Evolutionary conservation across 2,797 vertebrate genomes (phyloP).

Genomic region (Iguana delicatissima): DNA sequence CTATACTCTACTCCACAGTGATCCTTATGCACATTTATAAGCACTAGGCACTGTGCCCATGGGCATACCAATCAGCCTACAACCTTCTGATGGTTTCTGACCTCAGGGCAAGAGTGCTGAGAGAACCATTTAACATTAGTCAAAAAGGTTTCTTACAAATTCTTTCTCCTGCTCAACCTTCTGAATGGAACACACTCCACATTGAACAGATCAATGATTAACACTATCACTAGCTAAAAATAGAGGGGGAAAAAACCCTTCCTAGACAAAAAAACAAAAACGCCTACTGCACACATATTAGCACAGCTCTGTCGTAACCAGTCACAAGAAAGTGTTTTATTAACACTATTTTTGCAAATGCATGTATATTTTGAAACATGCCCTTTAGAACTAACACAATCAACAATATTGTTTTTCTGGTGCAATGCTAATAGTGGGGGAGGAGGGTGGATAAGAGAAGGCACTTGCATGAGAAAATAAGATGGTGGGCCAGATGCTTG

Average conservation of each 20-base stretch:
- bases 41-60: not conserved
- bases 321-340: constrained; percentile 38
- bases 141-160: not conserved
- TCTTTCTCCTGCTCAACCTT: not conserved
- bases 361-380: not conserved
- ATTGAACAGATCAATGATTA: constrained; percentile 6
- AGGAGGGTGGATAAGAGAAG: not conserved
- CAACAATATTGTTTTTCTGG: not conserved
- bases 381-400: not conserved
- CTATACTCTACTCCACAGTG: not conserved
- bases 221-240: not conserved
- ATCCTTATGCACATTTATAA: not conserved
- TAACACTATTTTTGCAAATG: constrained; percentile 59
- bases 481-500: not conserved
- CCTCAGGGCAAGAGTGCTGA: not conserved
- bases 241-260: too few species aligned
- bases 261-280: not conserved
- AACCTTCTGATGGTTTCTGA: not conserved
- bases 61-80: not conserved
- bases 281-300: not conserved
- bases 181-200: not conserved
- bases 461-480: not conserved
- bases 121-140: not conserved
- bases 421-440: not conserved
- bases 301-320: not conserved